Evolutionary conservation across 2,113 vertebrate species (phyloP).

Genomic region (Salvelinus namaycush): DNA sequence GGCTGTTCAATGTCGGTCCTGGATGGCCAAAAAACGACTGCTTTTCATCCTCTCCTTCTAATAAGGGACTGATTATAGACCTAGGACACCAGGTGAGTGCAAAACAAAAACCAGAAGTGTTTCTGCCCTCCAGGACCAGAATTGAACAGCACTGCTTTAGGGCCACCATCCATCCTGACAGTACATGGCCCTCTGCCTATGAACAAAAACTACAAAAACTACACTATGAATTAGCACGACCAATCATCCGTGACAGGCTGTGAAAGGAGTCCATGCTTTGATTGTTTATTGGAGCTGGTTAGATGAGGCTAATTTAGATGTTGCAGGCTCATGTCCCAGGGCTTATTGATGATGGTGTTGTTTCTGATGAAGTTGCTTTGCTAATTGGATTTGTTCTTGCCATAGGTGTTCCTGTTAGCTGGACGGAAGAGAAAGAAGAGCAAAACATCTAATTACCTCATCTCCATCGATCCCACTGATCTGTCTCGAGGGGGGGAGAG

Average conservation of each 20-base stretch:
- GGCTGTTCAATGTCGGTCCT: too few relatives aligned
- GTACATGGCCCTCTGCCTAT: neutral
- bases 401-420: constrained; percentile 93
- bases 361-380: neutral
- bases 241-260: neutral
- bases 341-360: neutral
- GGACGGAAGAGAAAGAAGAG: constrained; percentile 99
- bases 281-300: neutral
- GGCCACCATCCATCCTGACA: neutral
- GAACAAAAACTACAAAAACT: neutral
- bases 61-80: too few relatives aligned
- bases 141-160: neutral
- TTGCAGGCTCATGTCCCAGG: neutral
- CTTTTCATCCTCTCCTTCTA: too few relatives aligned
- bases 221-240: neutral
- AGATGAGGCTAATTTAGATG: neutral
- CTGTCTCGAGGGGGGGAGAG: constrained; percentile 96
- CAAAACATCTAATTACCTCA: constrained; percentile 99
- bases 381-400: constrained; percentile 14
- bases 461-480: constrained; percentile 98
- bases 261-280: neutral
- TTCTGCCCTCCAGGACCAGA: too few relatives aligned
- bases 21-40: too few relatives aligned
- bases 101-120: too few relatives aligned
- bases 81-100: too few relatives aligned